Percentiles rank a stretch among this genome's conserved stretches.
These are phyloP conservation scores for Macrosteles quadrilineatus DNA, from an alignment of 1,140 invertebrate genomes.

Conservation along the genomic window DNA sequence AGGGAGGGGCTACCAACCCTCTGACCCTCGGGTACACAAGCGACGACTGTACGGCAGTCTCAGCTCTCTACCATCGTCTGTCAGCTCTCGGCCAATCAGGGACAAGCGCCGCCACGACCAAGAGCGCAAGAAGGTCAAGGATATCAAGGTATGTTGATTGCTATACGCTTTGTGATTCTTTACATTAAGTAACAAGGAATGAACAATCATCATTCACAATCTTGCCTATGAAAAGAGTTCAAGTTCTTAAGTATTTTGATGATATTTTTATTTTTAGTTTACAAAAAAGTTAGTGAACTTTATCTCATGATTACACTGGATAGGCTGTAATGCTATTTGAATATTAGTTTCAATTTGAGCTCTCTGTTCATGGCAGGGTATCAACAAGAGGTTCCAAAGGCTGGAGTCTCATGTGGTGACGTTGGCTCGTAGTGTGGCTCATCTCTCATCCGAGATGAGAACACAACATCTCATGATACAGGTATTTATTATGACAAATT, in stretches of 20 bases:
- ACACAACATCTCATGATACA: slow-evolving; percentile 87
- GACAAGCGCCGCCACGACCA: slow-evolving; percentile 61
- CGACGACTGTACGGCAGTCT: slow-evolving; percentile 70
- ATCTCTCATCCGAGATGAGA: slow-evolving; percentile 89
- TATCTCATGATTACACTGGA: too few species aligned
- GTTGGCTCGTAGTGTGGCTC: slow-evolving; percentile 87
- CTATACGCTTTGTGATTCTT: too few species aligned
- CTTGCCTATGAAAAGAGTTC: too few species aligned
- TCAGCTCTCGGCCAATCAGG: slow-evolving; percentile 68
- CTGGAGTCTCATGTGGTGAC: slow-evolving; percentile 92
- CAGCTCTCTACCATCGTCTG: slow-evolving; percentile 80
- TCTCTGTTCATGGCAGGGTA: slow-evolving; percentile 64
- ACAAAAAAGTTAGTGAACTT: too few species aligned
- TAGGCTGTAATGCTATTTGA: too few species aligned
- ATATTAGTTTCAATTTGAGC: too few species aligned
- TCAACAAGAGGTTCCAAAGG: slow-evolving; percentile 85
- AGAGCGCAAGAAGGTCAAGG: slow-evolving; percentile 71
- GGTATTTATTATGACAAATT: slow-evolving; percentile 50
- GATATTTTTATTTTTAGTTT: too few species aligned
- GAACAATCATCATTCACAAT: too few species aligned
- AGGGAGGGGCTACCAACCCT: slow-evolving; percentile 56
- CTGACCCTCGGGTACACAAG: slow-evolving; percentile 62
- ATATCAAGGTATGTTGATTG: slow-evolving; percentile 61
- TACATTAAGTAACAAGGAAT: too few species aligned
- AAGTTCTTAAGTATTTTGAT: too few species aligned